Evolutionary conservation across 1,140 invertebrate genomes (phyloP), one percentile per base, ranked within the genome.

Genomic region (Mylabris phalerata): DNA sequence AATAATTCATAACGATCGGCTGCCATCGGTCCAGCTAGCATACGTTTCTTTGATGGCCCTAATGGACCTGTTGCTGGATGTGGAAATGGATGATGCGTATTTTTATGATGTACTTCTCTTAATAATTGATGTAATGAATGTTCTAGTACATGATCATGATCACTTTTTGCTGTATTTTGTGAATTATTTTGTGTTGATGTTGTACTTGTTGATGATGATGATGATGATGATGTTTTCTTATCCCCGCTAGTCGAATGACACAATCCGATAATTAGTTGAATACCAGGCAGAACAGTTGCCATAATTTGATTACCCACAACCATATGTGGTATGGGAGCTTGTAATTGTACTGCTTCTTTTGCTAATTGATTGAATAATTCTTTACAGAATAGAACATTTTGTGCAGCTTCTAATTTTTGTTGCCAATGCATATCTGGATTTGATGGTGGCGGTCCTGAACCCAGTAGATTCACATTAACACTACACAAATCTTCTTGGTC

Each of bases 321-420:
- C 81, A 98, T 90, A 70, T 97, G 94, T 6, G 95, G 95, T 70
- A 98, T 95, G 1, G 89, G 87, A 3, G 91, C 88, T 68, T 94
- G 89, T 2, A 95, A 73, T 66, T 96, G 90, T 3, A 98, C 93
- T 0, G 95, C 95, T 75, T 98, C 95, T 59, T 92, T 86, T 0
- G 95, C 94, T 38, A 98, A 77, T 71, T 97, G 90, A 59, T 91
- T 90, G 72, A 98, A 98, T 2, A 98, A 74, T 76, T 98, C 95
- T 78, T 98, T 98, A 74, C 95, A 98, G 76, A 97, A 98, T 3
- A 98, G 75, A 32, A 98, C 94, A 77, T 98, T 98, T 71, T 98
- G 95, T 0, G 95, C 95, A 2, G 90, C 90, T 75, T 98, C 95
- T 5, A 98, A 75, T 71, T 93, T 93, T 66, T 93, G 89, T 67